A percentile compares a stretch with the other conserved stretches of the same genome.
phyloP scores from a whole-genome alignment of 2,797 vertebrate species.

The Chelidonichthys spinosus region DNA sequence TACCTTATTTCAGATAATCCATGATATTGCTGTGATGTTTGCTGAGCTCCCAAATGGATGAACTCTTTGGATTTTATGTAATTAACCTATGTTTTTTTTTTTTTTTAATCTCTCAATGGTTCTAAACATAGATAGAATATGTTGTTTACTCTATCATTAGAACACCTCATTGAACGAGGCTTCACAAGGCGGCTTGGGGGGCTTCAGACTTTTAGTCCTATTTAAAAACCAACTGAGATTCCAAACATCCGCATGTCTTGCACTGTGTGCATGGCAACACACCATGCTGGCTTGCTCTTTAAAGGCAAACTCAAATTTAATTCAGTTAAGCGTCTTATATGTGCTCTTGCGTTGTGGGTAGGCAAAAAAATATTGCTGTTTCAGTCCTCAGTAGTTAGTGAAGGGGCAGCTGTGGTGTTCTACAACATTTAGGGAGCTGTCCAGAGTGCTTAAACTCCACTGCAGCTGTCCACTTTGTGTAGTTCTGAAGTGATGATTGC shows the following conservation, averaged over 20 bases:
- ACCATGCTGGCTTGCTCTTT: not conserved
- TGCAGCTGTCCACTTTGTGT: conserved; percentile 39
- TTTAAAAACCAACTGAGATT: not conserved
- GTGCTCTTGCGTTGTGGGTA: not conserved
- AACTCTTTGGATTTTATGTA: not conserved
- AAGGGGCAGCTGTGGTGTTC: conserved; percentile 33
- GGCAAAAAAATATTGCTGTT: conserved; percentile 14
- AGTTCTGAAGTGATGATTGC: conserved; percentile 21
- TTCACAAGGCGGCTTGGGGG: too few species aligned
- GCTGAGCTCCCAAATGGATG: not conserved
- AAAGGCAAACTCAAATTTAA: not conserved
- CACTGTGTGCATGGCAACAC: not conserved
- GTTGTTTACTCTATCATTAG: too few species aligned
- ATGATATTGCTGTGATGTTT: not conserved
- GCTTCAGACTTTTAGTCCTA: too few species aligned
- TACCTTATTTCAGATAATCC: conserved; percentile 32
- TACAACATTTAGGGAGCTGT: conserved; percentile 50
- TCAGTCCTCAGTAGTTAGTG: conserved; percentile 26
- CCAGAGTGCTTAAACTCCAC: conserved; percentile 32
- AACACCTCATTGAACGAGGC: too few species aligned
- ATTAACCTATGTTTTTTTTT: not conserved
- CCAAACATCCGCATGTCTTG: not conserved
- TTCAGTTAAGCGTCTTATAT: not conserved
- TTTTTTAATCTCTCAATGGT: too few species aligned
- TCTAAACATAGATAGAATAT: too few species aligned